Conservation (phyloP, 2,888 invertebrate species). For the Pterostichus niger region DNA sequence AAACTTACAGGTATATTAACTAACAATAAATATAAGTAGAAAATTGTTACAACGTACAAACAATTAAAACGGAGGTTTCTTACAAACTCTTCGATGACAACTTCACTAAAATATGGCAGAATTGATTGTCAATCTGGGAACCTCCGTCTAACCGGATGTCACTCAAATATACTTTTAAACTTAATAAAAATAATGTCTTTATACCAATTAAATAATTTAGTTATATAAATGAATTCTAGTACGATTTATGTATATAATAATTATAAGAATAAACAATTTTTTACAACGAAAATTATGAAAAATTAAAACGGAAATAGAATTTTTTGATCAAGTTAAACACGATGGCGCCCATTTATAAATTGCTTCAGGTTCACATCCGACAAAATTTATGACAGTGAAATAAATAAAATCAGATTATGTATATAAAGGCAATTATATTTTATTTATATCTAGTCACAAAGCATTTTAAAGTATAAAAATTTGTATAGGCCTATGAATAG, state of each 20-base stretch:
- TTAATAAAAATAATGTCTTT: conserved; percentile 9
- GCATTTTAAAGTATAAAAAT: conserved; percentile 74
- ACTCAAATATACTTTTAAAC: conserved; percentile 53
- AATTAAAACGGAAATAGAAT: conserved; percentile 28
- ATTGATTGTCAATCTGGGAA: conserved; percentile 64
- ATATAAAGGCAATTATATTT: conserved; percentile 65
- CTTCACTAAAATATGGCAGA: conserved; percentile 65
- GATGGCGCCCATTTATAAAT: conserved; percentile 24
- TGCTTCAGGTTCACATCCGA: not conserved
- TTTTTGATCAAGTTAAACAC: not conserved
- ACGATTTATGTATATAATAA: conserved; percentile 10
- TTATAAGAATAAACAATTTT: not conserved
- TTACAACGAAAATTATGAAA: conserved; percentile 7
- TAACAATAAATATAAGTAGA: conserved; percentile 61
- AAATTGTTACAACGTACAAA: conserved; percentile 58
- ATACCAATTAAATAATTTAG: not conserved
- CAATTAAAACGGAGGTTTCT: conserved; percentile 62
- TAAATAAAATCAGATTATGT: conserved; percentile 46
- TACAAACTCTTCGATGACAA: conserved; percentile 64
- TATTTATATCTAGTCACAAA: conserved; percentile 72
- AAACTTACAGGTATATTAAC: conserved; percentile 56
- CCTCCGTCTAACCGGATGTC: conserved; percentile 52
- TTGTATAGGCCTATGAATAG: conserved; percentile 72
- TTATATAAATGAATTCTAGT: conserved; percentile 3
- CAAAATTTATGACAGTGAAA: conserved; percentile 4